Evolutionary conservation across 1,140 invertebrate species (phyloP), one percentile per base, ranked within the genome.

Genomic region (Lepidotrigona ventralis): DNA sequence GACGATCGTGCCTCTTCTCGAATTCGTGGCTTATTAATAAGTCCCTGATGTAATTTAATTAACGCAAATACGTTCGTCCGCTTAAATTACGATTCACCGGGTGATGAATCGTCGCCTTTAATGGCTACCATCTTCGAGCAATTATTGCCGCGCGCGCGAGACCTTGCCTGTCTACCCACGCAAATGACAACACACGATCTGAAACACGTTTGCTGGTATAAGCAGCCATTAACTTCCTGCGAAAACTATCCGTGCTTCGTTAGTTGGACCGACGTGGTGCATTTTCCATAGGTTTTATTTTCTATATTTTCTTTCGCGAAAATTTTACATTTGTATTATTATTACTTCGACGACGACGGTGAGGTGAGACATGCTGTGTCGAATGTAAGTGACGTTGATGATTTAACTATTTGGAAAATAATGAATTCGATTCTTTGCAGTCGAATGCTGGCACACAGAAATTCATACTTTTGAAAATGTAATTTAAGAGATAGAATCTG

Each of bases 51-150:
- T 85, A 85, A 88, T 88, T 87, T 88, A 83, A 88, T 88, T 88
- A 87, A 85, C 75, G 51, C 64, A 71, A 74, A 85, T 81, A 74
- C 86, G 73, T 79, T 81, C 64, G 86, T 87, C 81, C 79, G 70
- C 46, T 85, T 87, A 82, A 87, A 84, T 88, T 87, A 88, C 56
- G 86, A 85, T 76, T 70, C 60, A 54, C 56, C 58, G 29, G 81
- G 83, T 86, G 85, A 90, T 90, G 89, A 90, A 90, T 90, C 85
- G 89, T 83, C 75, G 64, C 63, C 84, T 81, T 85, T 85, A 83
- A 86, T 90, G 81, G 82, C 84, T 84, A 88, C 84, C 85, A 86
- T 83, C 85, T 81, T 56, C 33, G 82, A 74, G 64, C 82, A 85
- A 87, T 87, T 87, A 88, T 87, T 81, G 63, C 76, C 79, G 81